Evolutionary conservation across 30 jellyfish, hydroid and myxozoan genomes (phyloP).

Genomic region (Aurelia coerulea): DNA sequence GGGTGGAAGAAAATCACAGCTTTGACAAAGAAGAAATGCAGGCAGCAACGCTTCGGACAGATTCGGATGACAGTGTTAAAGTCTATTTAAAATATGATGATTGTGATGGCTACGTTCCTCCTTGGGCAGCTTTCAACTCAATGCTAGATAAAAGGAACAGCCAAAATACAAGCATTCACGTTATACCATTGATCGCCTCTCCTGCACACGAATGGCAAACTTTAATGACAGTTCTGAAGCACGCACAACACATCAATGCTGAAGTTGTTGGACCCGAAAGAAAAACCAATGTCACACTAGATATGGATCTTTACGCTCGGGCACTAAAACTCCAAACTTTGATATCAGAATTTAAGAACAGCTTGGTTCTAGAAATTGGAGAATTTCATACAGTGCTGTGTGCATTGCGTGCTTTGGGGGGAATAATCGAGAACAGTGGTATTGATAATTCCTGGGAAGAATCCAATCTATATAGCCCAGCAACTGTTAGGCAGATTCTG

Average conservation of each 20-base stretch:
- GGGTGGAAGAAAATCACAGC: too few relatives aligned
- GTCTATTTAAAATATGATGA: neutral
- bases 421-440: slow-evolving; percentile 16
- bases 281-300: slow-evolving; percentile 13
- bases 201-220: slow-evolving; percentile 25
- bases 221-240: neutral
- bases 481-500: slow-evolving; percentile 5
- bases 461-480: slow-evolving; percentile 11
- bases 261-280: slow-evolving; percentile 17
- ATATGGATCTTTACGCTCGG: slow-evolving; percentile 32
- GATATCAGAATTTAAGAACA: neutral
- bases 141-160: slow-evolving; percentile 16
- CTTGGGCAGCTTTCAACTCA: slow-evolving; percentile 32
- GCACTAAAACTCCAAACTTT: slow-evolving; percentile 19
- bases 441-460: slow-evolving; percentile 26
- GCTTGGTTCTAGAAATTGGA: slow-evolving; percentile 26
- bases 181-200: slow-evolving; percentile 20
- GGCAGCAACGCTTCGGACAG: too few relatives aligned
- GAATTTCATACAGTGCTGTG: slow-evolving; percentile 35
- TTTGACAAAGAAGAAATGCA: too few relatives aligned
- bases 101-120: neutral
- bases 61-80: too few relatives aligned
- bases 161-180: neutral
- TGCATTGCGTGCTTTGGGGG: slow-evolving; percentile 28
- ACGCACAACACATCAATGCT: slow-evolving; percentile 23